A percentile compares a stretch with the other conserved stretches of the same genome.
phyloP scores from a whole-genome alignment of 1,140 invertebrate genomes.

The Adelges cooleyi region DNA sequence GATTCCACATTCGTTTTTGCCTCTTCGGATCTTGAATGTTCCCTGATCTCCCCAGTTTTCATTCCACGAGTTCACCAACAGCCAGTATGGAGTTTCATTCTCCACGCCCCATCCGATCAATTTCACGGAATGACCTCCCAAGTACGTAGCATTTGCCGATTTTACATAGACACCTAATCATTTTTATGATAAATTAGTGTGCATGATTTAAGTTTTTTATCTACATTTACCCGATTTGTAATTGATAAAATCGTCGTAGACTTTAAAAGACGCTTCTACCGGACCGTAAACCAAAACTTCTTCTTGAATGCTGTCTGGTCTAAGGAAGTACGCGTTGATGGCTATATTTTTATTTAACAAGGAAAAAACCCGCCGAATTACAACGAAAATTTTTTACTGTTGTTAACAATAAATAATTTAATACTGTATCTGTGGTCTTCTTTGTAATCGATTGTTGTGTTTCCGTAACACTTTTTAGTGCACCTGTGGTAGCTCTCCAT shows the following conservation, averaged over 20 bases:
- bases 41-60: slow-evolving; percentile 74
- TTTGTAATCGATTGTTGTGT: background rate
- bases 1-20: slow-evolving; percentile 49
- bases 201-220: too few relatives aligned
- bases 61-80: slow-evolving; percentile 87
- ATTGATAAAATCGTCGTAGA: slow-evolving; percentile 31
- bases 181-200: too few relatives aligned
- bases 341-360: slow-evolving; percentile 1
- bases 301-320: background rate
- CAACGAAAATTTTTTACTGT: too few relatives aligned
- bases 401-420: too few relatives aligned
- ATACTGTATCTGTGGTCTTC: background rate
- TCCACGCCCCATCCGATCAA: slow-evolving; percentile 61
- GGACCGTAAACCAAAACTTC: slow-evolving; percentile 32
- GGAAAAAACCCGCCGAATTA: too few relatives aligned
- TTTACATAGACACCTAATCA: background rate
- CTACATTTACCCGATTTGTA: slow-evolving; percentile 33
- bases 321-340: background rate
- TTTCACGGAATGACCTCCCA: slow-evolving; percentile 82
- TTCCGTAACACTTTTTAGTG: background rate
- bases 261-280: slow-evolving; percentile 30
- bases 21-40: slow-evolving; percentile 77
- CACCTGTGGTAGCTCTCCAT: background rate
- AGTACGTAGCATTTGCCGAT: slow-evolving; percentile 47
- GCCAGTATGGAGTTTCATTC: slow-evolving; percentile 60